Evolutionary conservation across 2,888 invertebrate genomes (phyloP), one percentile per base, ranked within the genome.

Genomic region (Drosophila nigricruria): DNA sequence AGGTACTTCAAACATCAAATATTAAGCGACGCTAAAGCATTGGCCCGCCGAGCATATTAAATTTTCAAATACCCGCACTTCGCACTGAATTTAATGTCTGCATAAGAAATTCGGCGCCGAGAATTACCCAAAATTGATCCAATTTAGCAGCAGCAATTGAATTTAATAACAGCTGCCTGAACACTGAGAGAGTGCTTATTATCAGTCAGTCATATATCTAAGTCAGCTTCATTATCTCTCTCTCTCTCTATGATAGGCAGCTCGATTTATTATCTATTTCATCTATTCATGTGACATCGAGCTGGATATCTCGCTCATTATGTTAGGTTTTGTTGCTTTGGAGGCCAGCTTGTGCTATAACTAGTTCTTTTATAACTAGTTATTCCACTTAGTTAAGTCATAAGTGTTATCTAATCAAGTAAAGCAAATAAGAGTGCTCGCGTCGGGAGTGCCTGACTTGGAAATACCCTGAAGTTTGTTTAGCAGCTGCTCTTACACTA

Each of bases 41-140:
- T 72, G 82, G 52, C 63, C 79, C 69, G 57, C 32, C 61, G 82
- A 73, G 88, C 66, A 65, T 77, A 74, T 85, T 88, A 77, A 82
- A 82, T 75, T 73, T 65, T 25, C 56, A 57, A 70, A 60, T 68
- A 50, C 53, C 47, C 49, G 32, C 45, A 47, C 50, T 49, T 45
- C 53, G 10, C 64, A 68, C 71, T 71, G 59, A 80, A 68, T 67
- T 64, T 63, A 65, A 70, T 45, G 47, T 50, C 58, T 62, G 64
- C 56, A 74, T 68, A 53, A 43, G 16, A 60, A 68, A 71, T 42
- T 30, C 42, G 18, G 20, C 40, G 20, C 40, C 27, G 30, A 61
- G n/a, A 34, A 14, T 43, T 52, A 32, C 27, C 36, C 40, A 42
- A 70, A 75, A 60, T 72, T 69, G 72, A 70, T 62, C 67, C 56